These are phyloP conservation scores for Pterocles burchelli DNA, from an alignment of 2,113 vertebrate genomes.

Conservation along the genomic window DNA sequence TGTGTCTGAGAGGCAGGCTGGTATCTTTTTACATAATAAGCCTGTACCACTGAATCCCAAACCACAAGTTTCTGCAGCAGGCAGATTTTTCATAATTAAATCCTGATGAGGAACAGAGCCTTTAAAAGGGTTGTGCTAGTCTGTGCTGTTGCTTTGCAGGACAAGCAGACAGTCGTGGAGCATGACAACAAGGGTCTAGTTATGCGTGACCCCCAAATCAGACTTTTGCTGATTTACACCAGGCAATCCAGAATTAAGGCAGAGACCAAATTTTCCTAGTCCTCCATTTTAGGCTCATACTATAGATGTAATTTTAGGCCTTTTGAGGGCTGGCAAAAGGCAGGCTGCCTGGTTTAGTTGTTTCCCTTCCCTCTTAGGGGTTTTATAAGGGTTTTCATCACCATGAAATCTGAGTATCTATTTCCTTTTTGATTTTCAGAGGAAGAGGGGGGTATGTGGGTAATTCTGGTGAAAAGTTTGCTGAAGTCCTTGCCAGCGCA, in stretches of 20 bases:
- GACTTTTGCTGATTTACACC: not conserved
- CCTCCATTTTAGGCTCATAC: not conserved
- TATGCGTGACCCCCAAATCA: not conserved
- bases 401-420: not conserved
- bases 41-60: not conserved
- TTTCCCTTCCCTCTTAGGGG: not conserved
- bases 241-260: not conserved
- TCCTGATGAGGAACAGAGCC: not conserved
- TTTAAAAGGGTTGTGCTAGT: not conserved
- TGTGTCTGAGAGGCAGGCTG: not conserved
- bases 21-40: not conserved
- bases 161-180: not conserved
- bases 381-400: not conserved
- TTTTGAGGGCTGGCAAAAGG: not conserved
- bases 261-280: not conserved
- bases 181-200: not conserved
- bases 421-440: not conserved
- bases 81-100: conserved; percentile 40
- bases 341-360: not conserved
- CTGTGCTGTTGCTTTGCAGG: not conserved
- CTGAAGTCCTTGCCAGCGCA: not conserved
- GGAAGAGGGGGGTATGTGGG: not conserved
- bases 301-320: not conserved
- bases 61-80: conserved; percentile 17
- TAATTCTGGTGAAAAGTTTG: not conserved